Conservation (phyloP, 64 coral and sea anemone genomes). For the Hydrozoanthus tunicans region DNA sequence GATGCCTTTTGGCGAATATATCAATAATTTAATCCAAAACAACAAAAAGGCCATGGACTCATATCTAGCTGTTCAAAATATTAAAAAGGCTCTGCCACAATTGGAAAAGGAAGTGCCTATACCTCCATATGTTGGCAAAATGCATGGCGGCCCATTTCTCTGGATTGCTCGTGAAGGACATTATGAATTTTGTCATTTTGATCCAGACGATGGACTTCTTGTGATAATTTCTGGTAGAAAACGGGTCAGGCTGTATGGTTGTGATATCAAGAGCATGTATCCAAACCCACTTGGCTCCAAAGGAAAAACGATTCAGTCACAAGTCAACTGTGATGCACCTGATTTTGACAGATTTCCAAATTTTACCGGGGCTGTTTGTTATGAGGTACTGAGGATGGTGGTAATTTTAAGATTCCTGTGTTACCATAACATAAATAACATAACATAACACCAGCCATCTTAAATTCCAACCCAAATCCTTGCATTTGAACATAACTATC, state of each 20-base stretch:
- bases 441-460: too few relatives aligned
- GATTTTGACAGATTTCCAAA: constrained; percentile 52
- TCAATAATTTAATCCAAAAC: constrained; percentile 41
- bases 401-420: too few relatives aligned
- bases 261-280: constrained; percentile 39
- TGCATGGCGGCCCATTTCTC: constrained; percentile 50
- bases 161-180: constrained; percentile 58
- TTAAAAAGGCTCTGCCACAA: constrained; percentile 47
- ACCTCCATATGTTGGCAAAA: constrained; percentile 46
- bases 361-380: constrained; percentile 21
- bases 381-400: constrained; percentile 26
- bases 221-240: constrained; percentile 57
- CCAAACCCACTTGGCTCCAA: constrained; percentile 58
- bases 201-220: constrained; percentile 56
- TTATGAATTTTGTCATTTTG: constrained; percentile 63
- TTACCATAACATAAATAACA: too few relatives aligned
- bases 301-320: constrained; percentile 59
- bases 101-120: constrained; percentile 42
- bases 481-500: too few relatives aligned
- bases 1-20: constrained; percentile 41
- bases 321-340: constrained; percentile 41
- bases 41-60: constrained; percentile 52
- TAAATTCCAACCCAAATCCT: too few relatives aligned
- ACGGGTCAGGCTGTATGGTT: constrained; percentile 36
- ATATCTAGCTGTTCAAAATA: constrained; percentile 45